Base-by-base conservation (phyloP, 2,888 invertebrate genomes). In the Lepidocyrtinus sp. region DNA sequence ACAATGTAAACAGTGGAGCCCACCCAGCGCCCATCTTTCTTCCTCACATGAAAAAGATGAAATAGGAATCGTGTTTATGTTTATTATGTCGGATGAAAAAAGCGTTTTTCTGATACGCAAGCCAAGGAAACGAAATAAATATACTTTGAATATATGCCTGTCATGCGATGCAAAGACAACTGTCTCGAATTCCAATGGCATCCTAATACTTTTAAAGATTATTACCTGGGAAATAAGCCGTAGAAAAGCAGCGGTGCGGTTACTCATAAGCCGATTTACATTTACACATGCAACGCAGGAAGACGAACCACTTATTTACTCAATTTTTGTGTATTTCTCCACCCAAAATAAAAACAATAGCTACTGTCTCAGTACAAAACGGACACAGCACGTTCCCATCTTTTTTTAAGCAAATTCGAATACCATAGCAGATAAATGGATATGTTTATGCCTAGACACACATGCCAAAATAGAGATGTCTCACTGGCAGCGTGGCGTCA, bases 161-260 rank as follows among this genome's bases (percentile, higher is more conserved):
- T 59, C 59, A 59, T 59, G 59, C 59, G 12, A 59, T 59, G 12
- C 59, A 59, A n/a, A 21, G 21, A 21, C 59, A 59, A 59, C 21
- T 59, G 12, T 9, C 21, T 59, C 59, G 12, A 59, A 59, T 59
- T 59, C 59, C 59, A 59, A 59, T 59, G 59, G 22, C 59, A 59
- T 27, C 55, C 50, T 76, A 70, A 77, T 77, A 65, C 77, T 77
- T 71, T 72, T 72, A 67, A 72, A 67, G 67, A 67, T 77, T 71
- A 77, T 72, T 77, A 77, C 77, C 77, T 72, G 71, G 61, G 68
- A 65, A 77, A 59, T 59, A 63, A 59, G 17, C 36, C 70, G 50
- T 2, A 25, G 68, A 26, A 21, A 25, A 45, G 50, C 25, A n/a
- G 50, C 27, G 19, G 69, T 59, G 22, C 9, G 5, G 12, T 9